phyloP scores from a whole-genome alignment of 2,797 vertebrate genomes.

The Anguilla anguilla region DNA sequence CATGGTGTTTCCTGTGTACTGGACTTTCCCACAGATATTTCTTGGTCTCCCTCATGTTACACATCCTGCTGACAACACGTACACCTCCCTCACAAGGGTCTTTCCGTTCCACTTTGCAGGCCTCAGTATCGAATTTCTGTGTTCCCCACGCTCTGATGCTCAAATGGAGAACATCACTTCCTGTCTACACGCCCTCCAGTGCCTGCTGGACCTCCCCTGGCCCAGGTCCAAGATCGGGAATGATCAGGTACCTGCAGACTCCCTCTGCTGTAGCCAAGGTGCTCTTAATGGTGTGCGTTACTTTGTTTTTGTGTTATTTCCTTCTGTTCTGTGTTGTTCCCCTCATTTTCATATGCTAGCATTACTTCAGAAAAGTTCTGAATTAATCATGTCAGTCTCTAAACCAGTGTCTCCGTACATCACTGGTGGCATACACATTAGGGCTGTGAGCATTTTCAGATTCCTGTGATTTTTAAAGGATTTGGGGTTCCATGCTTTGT shows the following conservation, averaged over 20 bases:
- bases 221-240: constrained; percentile 86
- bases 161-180: constrained; percentile 88
- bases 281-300: constrained; percentile 20
- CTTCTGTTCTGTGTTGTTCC: not conserved
- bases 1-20: not conserved
- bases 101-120: constrained; percentile 63
- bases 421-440: not conserved
- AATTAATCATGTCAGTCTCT: not conserved
- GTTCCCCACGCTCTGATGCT: constrained; percentile 83
- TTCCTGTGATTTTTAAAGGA: not conserved
- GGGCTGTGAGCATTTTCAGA: not conserved
- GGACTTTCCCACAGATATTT: not conserved
- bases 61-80: not conserved
- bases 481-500: not conserved
- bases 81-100: not conserved
- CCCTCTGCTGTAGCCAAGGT: not conserved
- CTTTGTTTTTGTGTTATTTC: not conserved
- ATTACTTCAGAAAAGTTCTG: not conserved
- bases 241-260: constrained; percentile 83
- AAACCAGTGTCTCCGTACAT: not conserved
- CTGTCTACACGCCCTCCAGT: constrained; percentile 82
- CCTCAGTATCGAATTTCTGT: constrained; percentile 89
- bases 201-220: constrained; percentile 84
- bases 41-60: not conserved
- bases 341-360: not conserved